Evolutionary conservation across 2,113 vertebrate genomes (phyloP).

Genomic region (Aptenodytes patagonicus): DNA sequence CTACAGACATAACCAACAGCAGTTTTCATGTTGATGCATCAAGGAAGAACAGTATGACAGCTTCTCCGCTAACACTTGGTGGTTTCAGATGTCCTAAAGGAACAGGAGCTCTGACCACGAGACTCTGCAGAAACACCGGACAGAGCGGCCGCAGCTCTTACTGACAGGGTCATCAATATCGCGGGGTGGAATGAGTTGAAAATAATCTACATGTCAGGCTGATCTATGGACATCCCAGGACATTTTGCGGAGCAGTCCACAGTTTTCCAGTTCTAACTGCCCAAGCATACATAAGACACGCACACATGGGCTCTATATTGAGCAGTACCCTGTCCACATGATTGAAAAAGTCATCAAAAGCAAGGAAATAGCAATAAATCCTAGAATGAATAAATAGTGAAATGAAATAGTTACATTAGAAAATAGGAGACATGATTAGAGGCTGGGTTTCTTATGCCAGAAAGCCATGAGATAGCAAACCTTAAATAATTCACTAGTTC

Average conservation of each 20-base stretch:
- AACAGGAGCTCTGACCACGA: fast-evolving
- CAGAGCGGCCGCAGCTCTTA: neutral
- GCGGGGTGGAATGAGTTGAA: neutral
- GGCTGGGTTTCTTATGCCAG: neutral
- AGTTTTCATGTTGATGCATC: neutral
- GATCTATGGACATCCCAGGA: neutral
- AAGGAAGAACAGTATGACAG: neutral
- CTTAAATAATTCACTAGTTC: neutral
- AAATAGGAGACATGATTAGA: neutral
- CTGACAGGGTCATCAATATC: neutral
- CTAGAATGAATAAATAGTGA: neutral
- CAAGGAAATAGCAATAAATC: neutral
- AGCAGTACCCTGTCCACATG: neutral
- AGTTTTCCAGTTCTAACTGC: neutral
- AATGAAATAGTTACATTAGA: neutral
- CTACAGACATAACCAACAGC: neutral
- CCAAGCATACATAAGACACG: too few relatives aligned
- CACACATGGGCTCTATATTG: neutral
- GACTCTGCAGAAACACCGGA: neutral
- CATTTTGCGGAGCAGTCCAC: neutral
- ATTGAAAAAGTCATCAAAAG: neutral
- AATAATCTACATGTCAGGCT: neutral
- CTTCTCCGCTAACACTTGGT: neutral
- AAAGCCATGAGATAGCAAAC: neutral
- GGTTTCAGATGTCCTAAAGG: neutral